Evolutionary conservation across 2,888 invertebrate species (phyloP).

Genomic region (Macrostomum cliftonense): DNA sequence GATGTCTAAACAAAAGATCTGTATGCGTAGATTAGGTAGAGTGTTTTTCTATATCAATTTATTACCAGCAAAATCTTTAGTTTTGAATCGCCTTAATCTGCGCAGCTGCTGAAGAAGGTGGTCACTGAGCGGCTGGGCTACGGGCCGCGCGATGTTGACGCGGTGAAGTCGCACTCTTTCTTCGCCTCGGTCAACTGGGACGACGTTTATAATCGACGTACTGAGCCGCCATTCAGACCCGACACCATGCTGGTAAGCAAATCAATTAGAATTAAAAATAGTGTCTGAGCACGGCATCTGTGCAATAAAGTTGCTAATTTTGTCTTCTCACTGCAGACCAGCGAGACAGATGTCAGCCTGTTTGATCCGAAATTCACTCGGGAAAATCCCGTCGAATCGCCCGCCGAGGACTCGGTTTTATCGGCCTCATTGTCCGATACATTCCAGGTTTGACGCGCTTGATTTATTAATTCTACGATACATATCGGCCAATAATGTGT

Average conservation of each 20-base stretch:
- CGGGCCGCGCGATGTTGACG: constrained; percentile 59
- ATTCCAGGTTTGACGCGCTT: too few species aligned
- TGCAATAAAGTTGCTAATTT: too few species aligned
- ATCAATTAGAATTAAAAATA: too few species aligned
- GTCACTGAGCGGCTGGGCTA: constrained; percentile 68
- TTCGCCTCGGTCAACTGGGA: constrained; percentile 87
- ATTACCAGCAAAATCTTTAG: too few species aligned
- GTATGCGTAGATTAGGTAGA: too few species aligned
- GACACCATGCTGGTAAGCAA: constrained; percentile 41
- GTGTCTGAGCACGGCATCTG: too few species aligned
- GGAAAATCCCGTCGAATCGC: constrained; percentile 10
- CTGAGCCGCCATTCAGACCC: constrained; percentile 90
- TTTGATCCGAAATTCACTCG: constrained; percentile 11
- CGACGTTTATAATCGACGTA: constrained; percentile 63
- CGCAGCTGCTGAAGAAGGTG: constrained; percentile 45
- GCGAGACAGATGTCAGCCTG: constrained; percentile 10
- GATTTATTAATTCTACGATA: too few species aligned
- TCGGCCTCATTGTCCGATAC: constrained; percentile 4
- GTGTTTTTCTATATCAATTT: too few species aligned
- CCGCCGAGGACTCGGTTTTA: constrained; percentile 6
- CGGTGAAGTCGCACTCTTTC: constrained; percentile 75
- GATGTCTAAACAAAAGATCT: too few species aligned
- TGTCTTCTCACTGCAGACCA: too few species aligned
- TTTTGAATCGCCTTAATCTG: too few species aligned
- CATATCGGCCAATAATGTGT: too few species aligned